Percentiles rank a stretch among this genome's conserved stretches.
Evolutionary conservation across 2,113 vertebrate species (phyloP).

Genomic region (Pedetes capensis): DNA sequence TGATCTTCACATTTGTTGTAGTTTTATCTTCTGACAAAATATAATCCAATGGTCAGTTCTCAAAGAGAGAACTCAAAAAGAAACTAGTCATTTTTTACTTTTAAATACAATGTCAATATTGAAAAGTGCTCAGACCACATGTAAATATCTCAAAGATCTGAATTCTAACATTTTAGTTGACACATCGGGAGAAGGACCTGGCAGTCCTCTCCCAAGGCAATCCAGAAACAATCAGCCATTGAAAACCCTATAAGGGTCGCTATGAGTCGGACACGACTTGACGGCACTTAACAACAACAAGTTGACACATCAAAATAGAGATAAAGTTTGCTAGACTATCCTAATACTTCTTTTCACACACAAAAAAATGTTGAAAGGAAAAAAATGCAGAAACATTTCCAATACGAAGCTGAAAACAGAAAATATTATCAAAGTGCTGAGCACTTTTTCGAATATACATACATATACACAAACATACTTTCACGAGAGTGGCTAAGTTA

Average conservation of each 20-base stretch:
- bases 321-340: background rate
- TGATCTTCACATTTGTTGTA: background rate
- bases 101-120: constrained; percentile 27
- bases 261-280: too few species aligned
- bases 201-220: too few species aligned
- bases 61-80: background rate
- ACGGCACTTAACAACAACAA: too few species aligned
- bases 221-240: too few species aligned
- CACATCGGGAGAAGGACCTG: too few species aligned
- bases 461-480: background rate
- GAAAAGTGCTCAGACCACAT: background rate
- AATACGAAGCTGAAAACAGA: background rate
- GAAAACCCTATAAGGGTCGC: too few species aligned
- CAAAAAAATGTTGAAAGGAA: background rate
- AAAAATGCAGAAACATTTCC: background rate
- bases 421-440: background rate
- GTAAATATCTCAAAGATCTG: background rate
- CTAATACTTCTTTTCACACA: background rate
- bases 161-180: constrained; percentile 3
- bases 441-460: background rate
- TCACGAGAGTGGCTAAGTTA: background rate
- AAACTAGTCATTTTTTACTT: constrained; percentile 2
- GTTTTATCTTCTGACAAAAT: background rate
- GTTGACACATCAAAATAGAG: background rate
- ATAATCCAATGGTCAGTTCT: background rate